phyloP scores from a whole-genome alignment of 2,113 vertebrate species.

The Actenoides lindsayi region DNA sequence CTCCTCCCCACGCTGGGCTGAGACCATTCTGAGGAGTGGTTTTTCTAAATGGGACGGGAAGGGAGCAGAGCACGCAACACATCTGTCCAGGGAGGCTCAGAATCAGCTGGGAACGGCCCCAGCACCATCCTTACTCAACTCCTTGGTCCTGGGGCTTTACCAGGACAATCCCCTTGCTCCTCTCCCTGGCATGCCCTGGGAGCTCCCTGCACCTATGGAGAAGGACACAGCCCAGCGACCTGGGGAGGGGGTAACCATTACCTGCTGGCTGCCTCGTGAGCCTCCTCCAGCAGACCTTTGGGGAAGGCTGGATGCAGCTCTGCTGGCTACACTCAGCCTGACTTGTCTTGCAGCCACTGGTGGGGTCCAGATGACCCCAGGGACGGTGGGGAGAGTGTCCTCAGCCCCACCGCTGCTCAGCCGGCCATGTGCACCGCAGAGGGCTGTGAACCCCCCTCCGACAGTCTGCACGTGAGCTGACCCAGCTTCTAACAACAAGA shows the following conservation, averaged over 20 bases:
- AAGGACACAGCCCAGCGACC: accelerated
- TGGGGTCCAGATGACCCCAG: accelerated
- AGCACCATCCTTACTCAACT: background rate
- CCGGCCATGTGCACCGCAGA: accelerated
- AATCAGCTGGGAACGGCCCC: background rate
- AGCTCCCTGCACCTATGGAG: background rate
- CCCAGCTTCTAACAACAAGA: background rate
- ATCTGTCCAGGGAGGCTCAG: background rate
- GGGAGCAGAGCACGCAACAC: background rate
- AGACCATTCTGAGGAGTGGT: background rate
- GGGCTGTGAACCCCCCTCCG: background rate
- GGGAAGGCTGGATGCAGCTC: background rate
- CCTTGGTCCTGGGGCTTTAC: background rate
- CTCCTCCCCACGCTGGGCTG: background rate
- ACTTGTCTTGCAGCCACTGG: accelerated
- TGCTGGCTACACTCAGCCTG: background rate
- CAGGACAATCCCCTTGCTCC: background rate
- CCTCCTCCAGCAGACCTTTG: background rate
- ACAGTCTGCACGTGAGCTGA: accelerated
- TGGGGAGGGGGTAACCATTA: accelerated
- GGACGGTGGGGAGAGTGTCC: background rate
- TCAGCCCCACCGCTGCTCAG: background rate
- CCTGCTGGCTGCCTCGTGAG: background rate
- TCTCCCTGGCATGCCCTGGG: background rate
- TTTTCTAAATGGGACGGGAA: background rate